Evolutionary conservation across 2,888 invertebrate species (phyloP), one percentile per base, ranked within the genome.

Genomic region (Mythimna albipuncta): DNA sequence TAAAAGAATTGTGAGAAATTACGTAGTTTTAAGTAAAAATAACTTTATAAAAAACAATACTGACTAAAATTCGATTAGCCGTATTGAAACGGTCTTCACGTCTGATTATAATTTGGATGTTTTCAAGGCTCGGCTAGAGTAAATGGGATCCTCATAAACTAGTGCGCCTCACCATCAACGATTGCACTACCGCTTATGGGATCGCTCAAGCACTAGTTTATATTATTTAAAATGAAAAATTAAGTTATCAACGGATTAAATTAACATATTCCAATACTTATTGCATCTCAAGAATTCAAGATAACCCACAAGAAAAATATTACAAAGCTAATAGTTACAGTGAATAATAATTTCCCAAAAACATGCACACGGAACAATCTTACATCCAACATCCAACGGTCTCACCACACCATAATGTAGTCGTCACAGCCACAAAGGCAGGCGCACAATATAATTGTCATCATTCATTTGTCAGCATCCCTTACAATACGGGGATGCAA

Each of bases 401-500:
- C 75, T 63, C 83, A 77, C 82, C 89, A 86, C 83, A 84, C 84
- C 84, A 92, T 91, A 91, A 94, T 93, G 89, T 88, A 94, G 93
- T 91, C 93, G 92, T 94, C 92, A 89, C 79, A 77, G 90, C 91
- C 90, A 94, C 92, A 89, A 90, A 89, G 90, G 91, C 90, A 87
- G 88, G 90, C 91, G 87, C 93, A 94, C 94, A 94, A 94, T 94
- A 89, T 92, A 91, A 93, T 94, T 95, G 95, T 95, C 94, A 95
- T 93, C 92, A 92, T 92, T 92, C 92, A 94, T 95, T 94, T 95
- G 94, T 94, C 94, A 94, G 91, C 92, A 90, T 82, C 82, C 83
- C 76, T 70, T 71, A 91, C 92, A 89, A 89, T 82, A 69, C 76
- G 32, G 82, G 84, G 87, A 80, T 78, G 83, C 83, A 88, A 77